Percentiles rank a stretch among this genome's conserved stretches.
Evolutionary conservation across 2,113 vertebrate genomes (phyloP).

Genomic region (Burhinus bistriatus): DNA sequence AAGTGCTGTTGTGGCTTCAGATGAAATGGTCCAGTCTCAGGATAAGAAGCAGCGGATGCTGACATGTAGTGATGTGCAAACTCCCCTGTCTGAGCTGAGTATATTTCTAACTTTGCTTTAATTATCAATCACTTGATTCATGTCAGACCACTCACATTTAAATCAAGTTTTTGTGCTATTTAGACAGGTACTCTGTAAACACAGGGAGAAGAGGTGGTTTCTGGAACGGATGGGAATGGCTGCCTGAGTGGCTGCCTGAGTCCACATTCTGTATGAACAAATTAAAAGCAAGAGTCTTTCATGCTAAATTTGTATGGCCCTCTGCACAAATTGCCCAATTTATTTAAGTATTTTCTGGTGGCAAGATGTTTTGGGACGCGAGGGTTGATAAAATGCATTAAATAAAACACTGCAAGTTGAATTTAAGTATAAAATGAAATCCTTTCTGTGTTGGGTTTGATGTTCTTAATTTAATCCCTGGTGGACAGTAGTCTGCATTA

Average conservation of each 20-base stretch:
- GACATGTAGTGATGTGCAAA: background rate
- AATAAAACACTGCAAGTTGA: background rate
- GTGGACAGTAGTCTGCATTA: conserved; percentile 58
- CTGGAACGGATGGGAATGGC: background rate
- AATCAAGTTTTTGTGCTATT: conserved; percentile 51
- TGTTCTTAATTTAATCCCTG: conserved; percentile 65
- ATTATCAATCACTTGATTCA: conserved; percentile 47
- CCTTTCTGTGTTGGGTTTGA: conserved; percentile 48
- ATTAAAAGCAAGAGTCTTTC: conserved; percentile 54
- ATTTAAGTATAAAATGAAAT: conserved; percentile 46
- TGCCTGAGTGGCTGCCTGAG: background rate
- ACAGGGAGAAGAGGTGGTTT: background rate
- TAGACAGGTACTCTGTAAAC: conserved; percentile 44
- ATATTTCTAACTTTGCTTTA: conserved; percentile 33
- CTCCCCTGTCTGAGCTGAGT: background rate
- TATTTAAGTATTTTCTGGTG: conserved; percentile 40
- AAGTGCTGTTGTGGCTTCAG: background rate
- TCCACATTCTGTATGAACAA: background rate
- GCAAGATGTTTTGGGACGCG: background rate
- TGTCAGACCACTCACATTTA: conserved; percentile 36
- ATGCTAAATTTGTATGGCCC: conserved; percentile 44
- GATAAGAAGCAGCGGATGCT: background rate
- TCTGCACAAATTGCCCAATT: conserved; percentile 41
- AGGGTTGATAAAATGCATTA: conserved; percentile 17
- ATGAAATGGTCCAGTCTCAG: background rate